These are phyloP conservation scores for Characodon lateralis DNA, from an alignment of 2,797 vertebrate species.

Conservation along the genomic window DNA sequence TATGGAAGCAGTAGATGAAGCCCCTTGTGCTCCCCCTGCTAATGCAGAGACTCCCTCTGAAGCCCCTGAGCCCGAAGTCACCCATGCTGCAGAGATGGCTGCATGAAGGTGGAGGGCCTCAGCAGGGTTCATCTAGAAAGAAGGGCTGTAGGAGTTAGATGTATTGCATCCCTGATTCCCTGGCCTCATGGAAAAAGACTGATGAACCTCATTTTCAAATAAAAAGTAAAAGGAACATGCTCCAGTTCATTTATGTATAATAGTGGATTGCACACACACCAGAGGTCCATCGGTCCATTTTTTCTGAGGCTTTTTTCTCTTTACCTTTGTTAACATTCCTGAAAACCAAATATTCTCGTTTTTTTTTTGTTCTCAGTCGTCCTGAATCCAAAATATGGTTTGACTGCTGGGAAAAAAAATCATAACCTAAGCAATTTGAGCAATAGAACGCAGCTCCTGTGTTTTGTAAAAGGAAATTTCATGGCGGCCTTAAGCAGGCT, in stretches of 20 bases:
- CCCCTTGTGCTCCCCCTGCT: slow-evolving; percentile 27
- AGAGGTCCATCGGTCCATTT: slow-evolving; percentile 57
- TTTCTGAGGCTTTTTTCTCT: slow-evolving; percentile 28
- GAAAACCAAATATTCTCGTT: not conserved
- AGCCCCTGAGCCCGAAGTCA: slow-evolving; percentile 49
- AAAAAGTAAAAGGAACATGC: not conserved
- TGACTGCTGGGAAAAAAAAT: not conserved
- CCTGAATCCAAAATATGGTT: not conserved
- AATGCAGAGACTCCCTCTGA: slow-evolving; percentile 45
- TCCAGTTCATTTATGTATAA: not conserved
- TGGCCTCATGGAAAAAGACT: slow-evolving; percentile 39
- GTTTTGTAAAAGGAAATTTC: not conserved
- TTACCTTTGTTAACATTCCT: slow-evolving; percentile 15
- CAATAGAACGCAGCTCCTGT: not conserved
- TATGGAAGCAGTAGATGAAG: slow-evolving; percentile 66
- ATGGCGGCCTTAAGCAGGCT: not conserved
- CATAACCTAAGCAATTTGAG: not conserved
- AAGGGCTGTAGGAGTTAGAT: slow-evolving; percentile 28
- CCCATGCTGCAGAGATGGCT: slow-evolving; percentile 52
- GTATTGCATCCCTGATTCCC: slow-evolving; percentile 34
- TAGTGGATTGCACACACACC: not conserved
- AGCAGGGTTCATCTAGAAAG: slow-evolving; percentile 23
- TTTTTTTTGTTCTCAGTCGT: not conserved
- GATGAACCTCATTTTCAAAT: slow-evolving; percentile 32
- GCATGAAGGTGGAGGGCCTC: slow-evolving; percentile 46